Evolutionary conservation across 1,140 invertebrate species (phyloP).

Genomic region (Heliothis subflexa): DNA sequence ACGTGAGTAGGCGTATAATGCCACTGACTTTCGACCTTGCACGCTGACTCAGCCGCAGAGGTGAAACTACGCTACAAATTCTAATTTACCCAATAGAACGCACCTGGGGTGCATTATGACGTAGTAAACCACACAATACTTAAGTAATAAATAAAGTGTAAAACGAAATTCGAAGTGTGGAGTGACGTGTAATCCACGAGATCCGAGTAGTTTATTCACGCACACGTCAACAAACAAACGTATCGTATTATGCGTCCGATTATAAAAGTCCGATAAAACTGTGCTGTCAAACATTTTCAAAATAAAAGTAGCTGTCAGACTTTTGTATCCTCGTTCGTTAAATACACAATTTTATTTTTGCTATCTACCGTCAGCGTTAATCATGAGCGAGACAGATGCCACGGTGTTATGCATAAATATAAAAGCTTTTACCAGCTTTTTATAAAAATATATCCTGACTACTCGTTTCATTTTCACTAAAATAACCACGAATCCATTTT

Average conservation of each 20-base stretch:
- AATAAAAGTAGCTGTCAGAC: conserved; percentile 33
- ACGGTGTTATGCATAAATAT: conserved; percentile 37
- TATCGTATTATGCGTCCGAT: conserved; percentile 22
- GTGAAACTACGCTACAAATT: conserved; percentile 13
- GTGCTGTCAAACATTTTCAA: conserved; percentile 45
- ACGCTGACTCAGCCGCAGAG: conserved; percentile 3
- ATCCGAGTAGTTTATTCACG: conserved; percentile 29
- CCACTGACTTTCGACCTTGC: conserved; percentile 17
- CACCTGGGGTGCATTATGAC: neutral
- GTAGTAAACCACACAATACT: neutral
- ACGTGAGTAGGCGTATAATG: conserved; percentile 20
- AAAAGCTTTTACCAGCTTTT: conserved; percentile 47
- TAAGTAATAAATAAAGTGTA: neutral
- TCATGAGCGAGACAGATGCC: conserved; percentile 36
- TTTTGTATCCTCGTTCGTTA: conserved; percentile 46
- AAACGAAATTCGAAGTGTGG: neutral
- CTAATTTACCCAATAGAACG: conserved; percentile 1
- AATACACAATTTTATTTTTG: conserved; percentile 47
- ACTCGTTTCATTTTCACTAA: conserved; percentile 14
- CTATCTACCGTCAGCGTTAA: conserved; percentile 46
- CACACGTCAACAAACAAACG: conserved; percentile 36
- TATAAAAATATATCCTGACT: conserved; percentile 38
- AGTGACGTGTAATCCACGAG: conserved; percentile 2
- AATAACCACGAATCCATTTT: conserved; percentile 16
- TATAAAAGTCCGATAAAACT: conserved; percentile 49